phyloP scores from a whole-genome alignment of 2,888 invertebrate species.

The Laspeyria flexula region DNA sequence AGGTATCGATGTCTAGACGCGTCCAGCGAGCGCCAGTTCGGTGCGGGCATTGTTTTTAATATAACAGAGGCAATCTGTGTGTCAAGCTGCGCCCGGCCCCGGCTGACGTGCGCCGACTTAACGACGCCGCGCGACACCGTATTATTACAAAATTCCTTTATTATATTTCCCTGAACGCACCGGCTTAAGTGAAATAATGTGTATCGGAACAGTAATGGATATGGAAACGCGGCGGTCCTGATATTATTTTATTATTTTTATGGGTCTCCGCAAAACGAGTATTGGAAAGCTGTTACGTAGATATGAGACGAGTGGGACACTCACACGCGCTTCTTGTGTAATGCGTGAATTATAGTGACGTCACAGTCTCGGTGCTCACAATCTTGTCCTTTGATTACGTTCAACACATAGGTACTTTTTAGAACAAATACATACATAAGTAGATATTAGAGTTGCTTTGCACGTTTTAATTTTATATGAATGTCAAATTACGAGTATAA shows the following conservation, averaged over 20 bases:
- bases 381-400: no score
- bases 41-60: conserved; percentile 55
- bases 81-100: conserved; percentile 41
- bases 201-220: conserved; percentile 47
- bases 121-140: conserved; percentile 35
- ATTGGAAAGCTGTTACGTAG: conserved; percentile 20
- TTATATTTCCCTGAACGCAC: conserved; percentile 49
- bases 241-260: conserved; percentile 47
- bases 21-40: no score
- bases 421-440: no score
- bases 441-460: no score
- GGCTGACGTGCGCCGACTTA: conserved; percentile 47
- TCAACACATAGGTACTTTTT: no score
- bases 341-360: background rate
- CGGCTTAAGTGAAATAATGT: conserved; percentile 50
- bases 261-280: conserved; percentile 29
- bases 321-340: background rate
- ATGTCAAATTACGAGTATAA: no score
- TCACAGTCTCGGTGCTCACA: background rate
- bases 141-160: conserved; percentile 48
- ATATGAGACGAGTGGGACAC: background rate
- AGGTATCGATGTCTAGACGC: no score
- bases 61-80: conserved; percentile 49
- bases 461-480: no score
- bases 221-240: conserved; percentile 38